Base-by-base conservation (phyloP, 2,113 vertebrate species). In the Drymodes brunneopygia region DNA sequence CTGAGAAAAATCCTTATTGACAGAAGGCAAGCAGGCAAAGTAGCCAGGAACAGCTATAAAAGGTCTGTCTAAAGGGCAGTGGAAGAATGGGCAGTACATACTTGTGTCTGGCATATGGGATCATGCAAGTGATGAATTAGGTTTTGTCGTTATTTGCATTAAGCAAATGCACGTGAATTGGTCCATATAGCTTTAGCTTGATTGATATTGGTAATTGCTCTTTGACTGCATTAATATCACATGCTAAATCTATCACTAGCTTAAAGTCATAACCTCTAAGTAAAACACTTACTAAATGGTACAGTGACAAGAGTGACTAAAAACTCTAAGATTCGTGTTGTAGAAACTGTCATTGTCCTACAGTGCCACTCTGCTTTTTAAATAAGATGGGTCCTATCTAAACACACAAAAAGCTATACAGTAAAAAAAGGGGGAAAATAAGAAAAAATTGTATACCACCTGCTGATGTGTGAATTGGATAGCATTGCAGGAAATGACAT, bases 381-480 rank as follows among this genome's bases (percentile, higher is more conserved):
- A 88, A 33, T 83, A 66, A 69, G 51, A 58, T 78, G 51, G 12
- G 57, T 72, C 56, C 73, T 67, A 78, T 78, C 60, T 92, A 79
- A 86, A 74, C 40, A 50, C n/a, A 53, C 53, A 94, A 90, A 82
- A 88, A 74, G 64, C 56, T 88, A 40, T 47, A 88, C 48, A 84
- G 53, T 67, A 65, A 74, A 86, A 93, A 88, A n/a, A 19, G 64
- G 79, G 51, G 9, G 2, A 10, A 87, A 87, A 86, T 38, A 53
- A 79, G 44, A 53, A 95, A 93, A 93, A 96, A 95, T 35, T 90
- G 48, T 86, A 53, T 94, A 90, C 92, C 90, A 94, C 96, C 94
- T 96, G 94, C 96, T 92, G 93, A 90, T 93, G 95, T 95, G 96
- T 96, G 96, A 96, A 97, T 97, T 97, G 94, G 95, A 95, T 96